A percentile compares a stretch with the other conserved stretches of the same genome.
Conservation (phyloP, 2,113 vertebrate genomes). For the Megaleporinus macrocephalus region DNA sequence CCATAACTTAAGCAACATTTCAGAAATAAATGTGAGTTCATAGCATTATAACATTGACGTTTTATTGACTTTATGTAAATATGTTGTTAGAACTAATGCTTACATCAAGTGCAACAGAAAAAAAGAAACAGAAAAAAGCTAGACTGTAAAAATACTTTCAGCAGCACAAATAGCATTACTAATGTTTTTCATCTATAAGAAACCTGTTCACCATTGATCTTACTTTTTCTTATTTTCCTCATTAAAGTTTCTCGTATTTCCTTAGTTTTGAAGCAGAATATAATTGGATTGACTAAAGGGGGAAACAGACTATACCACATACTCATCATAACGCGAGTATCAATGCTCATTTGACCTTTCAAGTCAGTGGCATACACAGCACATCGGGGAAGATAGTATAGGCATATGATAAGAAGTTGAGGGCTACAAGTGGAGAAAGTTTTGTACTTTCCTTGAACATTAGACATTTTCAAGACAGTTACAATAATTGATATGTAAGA, state of each 20-base stretch:
- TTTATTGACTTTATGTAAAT: too few species aligned
- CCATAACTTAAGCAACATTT: too few species aligned
- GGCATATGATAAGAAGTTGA: constrained; percentile 71
- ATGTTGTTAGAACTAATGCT: too few species aligned
- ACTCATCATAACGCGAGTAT: constrained; percentile 64
- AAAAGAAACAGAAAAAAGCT: too few species aligned
- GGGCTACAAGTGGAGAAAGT: constrained; percentile 70
- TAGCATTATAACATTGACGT: too few species aligned
- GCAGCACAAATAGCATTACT: too few species aligned
- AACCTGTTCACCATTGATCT: constrained; percentile 35
- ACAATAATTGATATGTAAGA: constrained; percentile 66
- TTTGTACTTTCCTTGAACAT: constrained; percentile 40
- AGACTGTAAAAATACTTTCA: too few species aligned
- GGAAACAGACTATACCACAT: constrained; percentile 75
- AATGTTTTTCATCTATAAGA: background rate
- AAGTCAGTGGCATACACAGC: constrained; percentile 65
- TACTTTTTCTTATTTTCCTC: constrained; percentile 43
- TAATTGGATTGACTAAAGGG: constrained; percentile 70
- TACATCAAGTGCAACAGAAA: too few species aligned
- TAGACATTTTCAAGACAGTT: constrained; percentile 61
- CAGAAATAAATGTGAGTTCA: too few species aligned
- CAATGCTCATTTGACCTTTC: constrained; percentile 53
- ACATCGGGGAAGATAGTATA: constrained; percentile 74
- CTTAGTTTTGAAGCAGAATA: constrained; percentile 74
- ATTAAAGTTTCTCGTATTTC: constrained; percentile 66